These are phyloP conservation scores for Nomada ruficornis DNA, from an alignment of 2,888 invertebrate species.

Conservation along the genomic window DNA sequence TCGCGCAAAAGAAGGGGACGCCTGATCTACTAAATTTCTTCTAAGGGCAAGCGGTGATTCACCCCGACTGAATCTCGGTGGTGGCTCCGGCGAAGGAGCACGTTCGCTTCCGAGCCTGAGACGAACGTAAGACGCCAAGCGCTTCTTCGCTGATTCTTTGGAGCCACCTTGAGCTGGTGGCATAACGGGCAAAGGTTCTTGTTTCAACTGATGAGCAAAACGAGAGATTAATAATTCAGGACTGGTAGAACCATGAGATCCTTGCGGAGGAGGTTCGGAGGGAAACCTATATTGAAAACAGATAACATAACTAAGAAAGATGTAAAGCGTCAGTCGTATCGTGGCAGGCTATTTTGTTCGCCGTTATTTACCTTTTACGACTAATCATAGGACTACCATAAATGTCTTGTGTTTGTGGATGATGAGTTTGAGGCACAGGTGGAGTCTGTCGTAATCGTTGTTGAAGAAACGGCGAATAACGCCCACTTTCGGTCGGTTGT, in stretches of 20 bases:
- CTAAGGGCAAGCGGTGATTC: slow-evolving; percentile 86
- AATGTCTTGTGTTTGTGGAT: slow-evolving; percentile 78
- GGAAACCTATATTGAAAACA: slow-evolving; percentile 75
- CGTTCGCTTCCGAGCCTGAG: slow-evolving; percentile 88
- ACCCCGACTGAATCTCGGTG: slow-evolving; percentile 82
- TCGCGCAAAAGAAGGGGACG: slow-evolving; percentile 83
- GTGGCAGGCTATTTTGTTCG: background rate
- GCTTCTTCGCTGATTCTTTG: slow-evolving; percentile 87
- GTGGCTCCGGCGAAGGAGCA: slow-evolving; percentile 82
- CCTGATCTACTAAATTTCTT: slow-evolving; percentile 86
- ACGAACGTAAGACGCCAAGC: slow-evolving; percentile 93
- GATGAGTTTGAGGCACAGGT: slow-evolving; percentile 75
- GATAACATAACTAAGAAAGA: background rate
- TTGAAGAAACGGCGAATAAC: slow-evolving; percentile 79
- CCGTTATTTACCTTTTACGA: slow-evolving; percentile 79
- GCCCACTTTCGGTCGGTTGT: slow-evolving; percentile 77
- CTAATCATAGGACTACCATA: slow-evolving; percentile 83
- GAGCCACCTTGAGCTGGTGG: slow-evolving; percentile 74
- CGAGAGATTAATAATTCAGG: slow-evolving; percentile 82
- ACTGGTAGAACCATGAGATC: slow-evolving; percentile 80
- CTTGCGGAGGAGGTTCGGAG: slow-evolving; percentile 81
- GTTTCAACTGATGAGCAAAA: slow-evolving; percentile 81
- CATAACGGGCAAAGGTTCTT: slow-evolving; percentile 76
- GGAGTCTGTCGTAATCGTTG: slow-evolving; percentile 78
- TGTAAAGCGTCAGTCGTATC: no score